Evolutionary conservation across 2,888 invertebrate species (phyloP).

Genomic region (Morinoia aosen): DNA sequence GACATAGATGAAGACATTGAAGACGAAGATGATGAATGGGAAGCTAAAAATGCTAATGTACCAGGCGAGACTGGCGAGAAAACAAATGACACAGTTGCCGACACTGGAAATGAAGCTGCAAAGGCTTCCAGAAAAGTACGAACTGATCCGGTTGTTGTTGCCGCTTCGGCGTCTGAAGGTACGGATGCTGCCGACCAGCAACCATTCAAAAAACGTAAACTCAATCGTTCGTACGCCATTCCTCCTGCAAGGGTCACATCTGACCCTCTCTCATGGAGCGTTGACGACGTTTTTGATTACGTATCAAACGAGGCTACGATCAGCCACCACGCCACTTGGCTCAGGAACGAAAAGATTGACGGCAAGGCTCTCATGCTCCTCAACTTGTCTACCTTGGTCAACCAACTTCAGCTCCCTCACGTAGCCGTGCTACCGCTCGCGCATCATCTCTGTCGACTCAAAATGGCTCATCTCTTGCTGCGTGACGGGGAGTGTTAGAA

Average conservation of each 20-base stretch:
- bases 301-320: conserved; percentile 63
- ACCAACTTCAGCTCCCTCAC: conserved; percentile 80
- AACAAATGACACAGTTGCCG: neutral
- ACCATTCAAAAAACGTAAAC: conserved; percentile 1
- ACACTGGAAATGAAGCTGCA: neutral
- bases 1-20: conserved; percentile 30
- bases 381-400: conserved; percentile 79
- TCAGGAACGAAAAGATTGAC: conserved; percentile 77
- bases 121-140: neutral
- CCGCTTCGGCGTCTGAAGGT: neutral
- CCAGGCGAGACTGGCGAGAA: neutral
- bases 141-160: neutral
- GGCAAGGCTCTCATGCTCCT: conserved; percentile 82
- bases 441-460: conserved; percentile 76
- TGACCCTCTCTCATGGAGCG: conserved; percentile 80
- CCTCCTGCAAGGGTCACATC: conserved; percentile 69
- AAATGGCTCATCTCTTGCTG: conserved; percentile 75
- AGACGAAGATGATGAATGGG: conserved; percentile 29
- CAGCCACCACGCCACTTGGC: conserved; percentile 62
- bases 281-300: conserved; percentile 80
- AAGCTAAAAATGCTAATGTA: neutral
- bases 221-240: conserved; percentile 55
- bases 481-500: neutral
- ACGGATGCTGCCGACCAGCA: neutral
- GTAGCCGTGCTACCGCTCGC: conserved; percentile 80